Percentiles rank a stretch among this genome's conserved stretches.
These are phyloP conservation scores for Acyrthosiphon pisum DNA, from an alignment of 1,140 invertebrate species.

Conservation along the genomic window DNA sequence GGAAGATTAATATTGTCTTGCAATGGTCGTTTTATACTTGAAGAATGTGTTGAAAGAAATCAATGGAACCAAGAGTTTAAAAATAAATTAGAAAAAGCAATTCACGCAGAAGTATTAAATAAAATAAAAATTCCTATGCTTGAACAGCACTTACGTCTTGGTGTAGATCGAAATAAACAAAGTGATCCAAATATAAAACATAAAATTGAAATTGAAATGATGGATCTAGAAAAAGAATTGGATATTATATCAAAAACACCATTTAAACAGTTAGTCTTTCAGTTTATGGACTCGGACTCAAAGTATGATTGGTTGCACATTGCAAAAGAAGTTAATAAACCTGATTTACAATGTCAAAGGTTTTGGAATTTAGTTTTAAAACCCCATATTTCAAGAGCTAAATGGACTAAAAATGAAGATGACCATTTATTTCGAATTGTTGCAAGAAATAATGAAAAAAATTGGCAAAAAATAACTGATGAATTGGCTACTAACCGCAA, in stretches of 20 bases:
- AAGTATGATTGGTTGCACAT: constrained; percentile 52
- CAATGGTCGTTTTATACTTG: constrained; percentile 44
- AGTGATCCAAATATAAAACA: background rate
- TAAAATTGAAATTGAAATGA: constrained; percentile 49
- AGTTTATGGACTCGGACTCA: constrained; percentile 40
- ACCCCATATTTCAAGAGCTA: constrained; percentile 45
- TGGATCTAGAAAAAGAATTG: constrained; percentile 37
- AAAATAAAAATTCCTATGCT: constrained; percentile 50
- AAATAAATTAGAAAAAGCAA: constrained; percentile 47
- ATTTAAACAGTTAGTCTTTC: constrained; percentile 36
- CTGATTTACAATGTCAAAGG: constrained; percentile 38
- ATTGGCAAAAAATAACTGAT: constrained; percentile 33
- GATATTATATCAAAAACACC: constrained; percentile 26
- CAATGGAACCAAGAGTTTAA: constrained; percentile 52
- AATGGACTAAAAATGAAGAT: constrained; percentile 44
- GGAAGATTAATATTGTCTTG: constrained; percentile 21
- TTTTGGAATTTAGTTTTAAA: constrained; percentile 50
- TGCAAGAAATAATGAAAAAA: constrained; percentile 36
- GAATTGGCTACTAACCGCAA: constrained; percentile 44
- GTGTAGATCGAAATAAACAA: background rate
- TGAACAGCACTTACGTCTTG: background rate
- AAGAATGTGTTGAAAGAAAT: constrained; percentile 49
- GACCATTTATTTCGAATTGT: constrained; percentile 12
- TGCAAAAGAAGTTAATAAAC: constrained; percentile 42
- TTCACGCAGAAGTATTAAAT: constrained; percentile 41